Percentiles rank a stretch among this genome's conserved stretches.
These are phyloP conservation scores for Pelodiscus sinensis DNA, from an alignment of 2,113 vertebrate species.

Conservation along the genomic window DNA sequence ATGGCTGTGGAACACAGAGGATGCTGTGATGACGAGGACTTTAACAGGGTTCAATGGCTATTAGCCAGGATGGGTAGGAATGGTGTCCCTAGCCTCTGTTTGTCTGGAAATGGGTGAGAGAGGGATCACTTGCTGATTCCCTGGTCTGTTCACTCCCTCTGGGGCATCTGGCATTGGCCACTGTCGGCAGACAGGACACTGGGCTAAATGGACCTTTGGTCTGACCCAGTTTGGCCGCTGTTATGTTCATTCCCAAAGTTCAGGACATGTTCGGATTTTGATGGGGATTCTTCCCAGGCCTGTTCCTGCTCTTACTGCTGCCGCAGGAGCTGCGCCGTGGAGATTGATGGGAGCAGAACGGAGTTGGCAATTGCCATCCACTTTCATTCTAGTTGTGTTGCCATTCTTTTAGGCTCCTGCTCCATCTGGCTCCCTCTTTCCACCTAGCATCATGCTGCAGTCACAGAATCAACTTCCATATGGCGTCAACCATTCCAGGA, in stretches of 20 bases:
- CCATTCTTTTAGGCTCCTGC: background rate
- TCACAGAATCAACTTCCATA: accelerated
- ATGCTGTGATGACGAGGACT: too few relatives aligned
- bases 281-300: accelerated
- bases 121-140: too few relatives aligned
- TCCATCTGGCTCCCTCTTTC: background rate
- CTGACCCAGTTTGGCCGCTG: too few relatives aligned
- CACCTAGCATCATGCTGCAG: accelerated
- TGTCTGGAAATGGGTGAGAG: too few relatives aligned
- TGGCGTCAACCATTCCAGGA: accelerated
- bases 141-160: too few relatives aligned
- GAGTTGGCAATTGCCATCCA: accelerated
- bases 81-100: too few relatives aligned
- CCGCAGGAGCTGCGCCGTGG: accelerated
- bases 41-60: too few relatives aligned
- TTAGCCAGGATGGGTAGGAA: too few relatives aligned
- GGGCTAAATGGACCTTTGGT: too few relatives aligned
- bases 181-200: too few relatives aligned
- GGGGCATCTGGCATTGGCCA: too few relatives aligned
- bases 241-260: background rate
- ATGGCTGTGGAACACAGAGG: too few relatives aligned
- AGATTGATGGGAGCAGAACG: background rate
- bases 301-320: background rate
- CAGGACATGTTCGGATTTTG: accelerated
- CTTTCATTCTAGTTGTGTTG: background rate